Evolutionary conservation across 2,113 vertebrate species (phyloP), one percentile per base, ranked within the genome.

Genomic region (Dinomys branickii): DNA sequence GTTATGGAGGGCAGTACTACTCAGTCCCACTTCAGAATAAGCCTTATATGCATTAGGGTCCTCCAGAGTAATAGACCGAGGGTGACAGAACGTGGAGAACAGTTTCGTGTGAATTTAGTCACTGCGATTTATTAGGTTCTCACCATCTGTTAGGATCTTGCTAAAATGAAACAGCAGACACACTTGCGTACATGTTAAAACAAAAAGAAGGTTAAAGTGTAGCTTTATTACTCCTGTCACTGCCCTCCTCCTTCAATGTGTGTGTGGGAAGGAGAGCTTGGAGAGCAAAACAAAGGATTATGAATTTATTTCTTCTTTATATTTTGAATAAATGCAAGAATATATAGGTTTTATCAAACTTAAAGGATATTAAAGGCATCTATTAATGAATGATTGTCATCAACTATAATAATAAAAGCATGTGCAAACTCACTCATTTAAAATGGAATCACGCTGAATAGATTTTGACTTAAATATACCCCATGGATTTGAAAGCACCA

Each of bases 381-480:
- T 65, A 61, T 67, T 83, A 80, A 63, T 88, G n/a, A 95, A 52
- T 38, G 47, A 13, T 85, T 78, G 91, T 87, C 13, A 88, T 87
- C 10, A 87, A 89, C 52, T 50, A 14, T 80, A 94, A 89, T 69
- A 41, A 54, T 82, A 93, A 63, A 73, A 77, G 30, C 16, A 86
- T 95, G 28, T 80, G 88, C 54, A 94, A 95, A 85, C 47, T 94
- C 52, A 85, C 50, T 93, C 65, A 91, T 69, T 95, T 89, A 88
- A 96, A 88, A 90, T 90, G 11, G 65, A 65, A 63, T 82, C 90
- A 20, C 50, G 56, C n/a, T 77, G 47, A 97, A 65, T 1, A 95
- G 41, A 50, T 54, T 65, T 59, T 88, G 47, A 77, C 84, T 89
- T 92, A 94, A 92, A 88, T 65, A 71, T 47, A 71, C 67, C 28